Conservation (phyloP, 2,797 vertebrate species). For the Trematomus bernacchii region DNA sequence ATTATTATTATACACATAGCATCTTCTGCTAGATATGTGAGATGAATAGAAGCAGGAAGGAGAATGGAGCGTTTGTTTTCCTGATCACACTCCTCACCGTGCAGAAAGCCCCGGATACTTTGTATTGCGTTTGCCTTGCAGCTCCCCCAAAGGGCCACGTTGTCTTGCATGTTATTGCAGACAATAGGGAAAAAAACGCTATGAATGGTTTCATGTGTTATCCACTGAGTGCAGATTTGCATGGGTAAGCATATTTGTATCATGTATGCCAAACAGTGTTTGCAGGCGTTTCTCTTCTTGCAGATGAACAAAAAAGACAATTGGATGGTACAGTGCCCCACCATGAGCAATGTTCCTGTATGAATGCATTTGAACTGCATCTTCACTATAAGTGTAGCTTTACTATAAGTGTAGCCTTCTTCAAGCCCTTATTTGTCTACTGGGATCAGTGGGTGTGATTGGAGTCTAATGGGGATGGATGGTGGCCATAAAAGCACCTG, state of each 20-base stretch:
- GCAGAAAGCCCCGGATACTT: slow-evolving; percentile 52
- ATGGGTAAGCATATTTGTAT: slow-evolving; percentile 66
- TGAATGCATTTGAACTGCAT: slow-evolving; percentile 53
- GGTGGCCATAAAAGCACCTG: slow-evolving; percentile 74
- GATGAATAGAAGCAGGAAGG: slow-evolving; percentile 38
- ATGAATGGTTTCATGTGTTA: slow-evolving; percentile 60
- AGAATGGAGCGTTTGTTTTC: slow-evolving; percentile 51
- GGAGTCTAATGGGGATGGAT: slow-evolving; percentile 80
- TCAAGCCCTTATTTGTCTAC: slow-evolving; percentile 58
- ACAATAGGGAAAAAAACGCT: slow-evolving; percentile 57
- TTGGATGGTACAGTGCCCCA: slow-evolving; percentile 5
- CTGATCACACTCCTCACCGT: slow-evolving; percentile 52
- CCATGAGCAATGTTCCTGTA: slow-evolving; percentile 16
- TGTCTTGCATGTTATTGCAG: slow-evolving; percentile 61
- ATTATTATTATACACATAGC: slow-evolving; percentile 33
- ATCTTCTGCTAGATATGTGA: slow-evolving; percentile 47
- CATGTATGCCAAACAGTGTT: slow-evolving; percentile 28
- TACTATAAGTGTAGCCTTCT: slow-evolving; percentile 48
- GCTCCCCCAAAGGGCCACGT: slow-evolving; percentile 58
- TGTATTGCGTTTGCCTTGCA: slow-evolving; percentile 52
- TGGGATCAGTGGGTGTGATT: slow-evolving; percentile 72
- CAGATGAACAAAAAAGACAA: slow-evolving; percentile 43
- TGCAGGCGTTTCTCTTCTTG: slow-evolving; percentile 26
- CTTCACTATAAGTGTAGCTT: slow-evolving; percentile 45
- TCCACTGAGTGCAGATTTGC: slow-evolving; percentile 63